A percentile compares a stretch with the other conserved stretches of the same genome.
These are phyloP conservation scores for Trachymyrmex septentrionalis DNA, from an alignment of 1,140 invertebrate genomes.

Conservation along the genomic window DNA sequence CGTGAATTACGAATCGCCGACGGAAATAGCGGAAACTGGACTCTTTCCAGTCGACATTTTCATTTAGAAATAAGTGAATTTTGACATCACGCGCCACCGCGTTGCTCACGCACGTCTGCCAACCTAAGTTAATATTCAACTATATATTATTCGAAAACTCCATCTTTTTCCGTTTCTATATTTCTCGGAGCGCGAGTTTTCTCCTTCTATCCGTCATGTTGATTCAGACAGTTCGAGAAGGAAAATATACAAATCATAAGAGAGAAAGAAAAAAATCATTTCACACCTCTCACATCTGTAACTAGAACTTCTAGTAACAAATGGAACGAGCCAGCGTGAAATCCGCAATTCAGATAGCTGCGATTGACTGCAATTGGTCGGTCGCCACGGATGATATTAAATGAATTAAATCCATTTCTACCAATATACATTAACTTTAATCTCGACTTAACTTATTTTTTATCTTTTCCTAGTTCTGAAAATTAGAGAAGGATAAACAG, in stretches of 20 bases:
- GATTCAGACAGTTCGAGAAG: not conserved
- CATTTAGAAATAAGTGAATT: not conserved
- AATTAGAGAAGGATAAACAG: too few relatives aligned
- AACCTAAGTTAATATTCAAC: not conserved
- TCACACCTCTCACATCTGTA: not conserved
- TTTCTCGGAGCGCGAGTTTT: not conserved
- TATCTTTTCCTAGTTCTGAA: too few relatives aligned
- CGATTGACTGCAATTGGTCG: not conserved
- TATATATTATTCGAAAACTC: not conserved
- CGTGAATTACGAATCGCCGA: not conserved
- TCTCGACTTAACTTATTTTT: too few relatives aligned
- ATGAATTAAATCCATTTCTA: not conserved
- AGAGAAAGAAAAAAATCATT: not conserved
- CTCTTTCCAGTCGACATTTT: not conserved
- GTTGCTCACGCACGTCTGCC: not conserved
- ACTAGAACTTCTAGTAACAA: not conserved
- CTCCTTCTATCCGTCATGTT: not conserved
- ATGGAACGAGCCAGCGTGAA: not conserved
- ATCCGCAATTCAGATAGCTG: not conserved
- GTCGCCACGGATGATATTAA: not conserved
- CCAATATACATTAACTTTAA: too few relatives aligned
- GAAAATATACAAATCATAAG: not conserved
- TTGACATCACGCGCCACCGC: constrained; percentile 1
- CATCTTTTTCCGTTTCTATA: not conserved
- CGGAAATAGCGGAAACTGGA: not conserved